Percentiles rank a stretch among this genome's conserved stretches.
These are phyloP conservation scores for Notechis scutatus DNA, from an alignment of 2,113 vertebrate genomes.

Conservation along the genomic window DNA sequence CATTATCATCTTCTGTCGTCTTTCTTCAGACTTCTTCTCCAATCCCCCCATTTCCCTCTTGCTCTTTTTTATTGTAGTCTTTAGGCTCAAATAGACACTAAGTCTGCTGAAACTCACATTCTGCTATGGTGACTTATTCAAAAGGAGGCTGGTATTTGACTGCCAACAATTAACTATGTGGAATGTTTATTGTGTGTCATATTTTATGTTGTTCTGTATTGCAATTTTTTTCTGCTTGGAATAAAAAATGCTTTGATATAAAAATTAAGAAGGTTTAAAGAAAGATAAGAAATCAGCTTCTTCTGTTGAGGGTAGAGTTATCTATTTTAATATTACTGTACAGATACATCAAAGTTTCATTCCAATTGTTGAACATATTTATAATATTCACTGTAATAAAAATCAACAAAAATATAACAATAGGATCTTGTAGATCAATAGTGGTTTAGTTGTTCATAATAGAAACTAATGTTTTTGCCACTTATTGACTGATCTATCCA, in stretches of 20 bases:
- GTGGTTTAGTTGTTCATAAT: neutral
- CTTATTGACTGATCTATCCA: neutral
- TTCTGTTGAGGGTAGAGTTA: conserved; percentile 55
- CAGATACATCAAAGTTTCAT: conserved; percentile 16
- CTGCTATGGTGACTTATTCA: neutral
- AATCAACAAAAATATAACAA: neutral
- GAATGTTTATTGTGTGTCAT: conserved; percentile 75
- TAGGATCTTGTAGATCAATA: neutral
- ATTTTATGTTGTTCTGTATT: conserved; percentile 68
- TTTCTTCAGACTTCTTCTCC: neutral
- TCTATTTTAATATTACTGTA: conserved; percentile 60
- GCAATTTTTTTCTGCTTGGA: conserved; percentile 66
- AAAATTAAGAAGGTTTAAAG: conserved; percentile 71
- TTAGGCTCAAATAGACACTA: neutral
- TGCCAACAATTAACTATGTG: conserved; percentile 71
- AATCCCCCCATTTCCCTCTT: neutral
- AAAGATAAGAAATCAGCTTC: conserved; percentile 37
- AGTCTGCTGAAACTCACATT: neutral
- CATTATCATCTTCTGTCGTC: neutral
- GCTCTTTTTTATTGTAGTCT: neutral
- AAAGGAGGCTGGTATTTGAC: conserved; percentile 35
- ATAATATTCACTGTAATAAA: neutral
- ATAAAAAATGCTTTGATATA: conserved; percentile 62
- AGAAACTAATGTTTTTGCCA: neutral
- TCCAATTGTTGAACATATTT: neutral